Base-by-base conservation (phyloP, 2,888 invertebrate genomes). In the Clivina fossor region DNA sequence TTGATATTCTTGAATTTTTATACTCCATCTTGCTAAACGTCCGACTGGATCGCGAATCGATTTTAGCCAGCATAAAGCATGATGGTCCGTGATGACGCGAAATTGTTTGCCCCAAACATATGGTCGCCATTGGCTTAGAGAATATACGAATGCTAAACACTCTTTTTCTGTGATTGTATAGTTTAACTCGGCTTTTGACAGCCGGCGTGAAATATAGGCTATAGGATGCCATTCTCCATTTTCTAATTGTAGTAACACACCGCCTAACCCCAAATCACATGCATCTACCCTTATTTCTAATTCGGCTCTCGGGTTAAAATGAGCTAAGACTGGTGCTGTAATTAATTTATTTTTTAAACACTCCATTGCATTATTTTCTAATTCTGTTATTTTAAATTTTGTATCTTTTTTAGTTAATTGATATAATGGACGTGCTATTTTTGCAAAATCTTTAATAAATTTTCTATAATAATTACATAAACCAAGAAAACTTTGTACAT, bases 111-210 rank as follows among this genome's bases (percentile, higher is more conserved):
- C 58, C 2, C 9, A 53, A 1, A 59, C 26, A 8, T 16, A 33
- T 16, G 1, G 49, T 22, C 58, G 5, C 4, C 49, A 28, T 3
- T 51, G 32, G 15, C 15, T 22, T 24, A 59, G 19, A 11, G 24
- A 66, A 62, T 65, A 72, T 5, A 66, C 57, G 15, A 69, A 58
- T 24, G 65, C 64, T 22, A 68, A 58, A 3, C 68, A 69, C 61
- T 74, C 71, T 59, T 70, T 65, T 48, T 72, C 68, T 9, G 69
- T 59, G 60, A 71, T 69, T 13, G 67, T 65, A 60, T 72, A 72
- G n/a, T 65, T 65, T 19, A 58, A 58, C 59, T 73, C 71, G 3
- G 67, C 56, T 30, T 50, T 57, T 8, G 44, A 48, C 9, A 60
- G 16, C 5, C 30, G 19, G 0, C 41, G 4, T 1, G 40, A 40